Conservation (phyloP, 2,888 invertebrate genomes). For the Vandiemenella viatica region DNA sequence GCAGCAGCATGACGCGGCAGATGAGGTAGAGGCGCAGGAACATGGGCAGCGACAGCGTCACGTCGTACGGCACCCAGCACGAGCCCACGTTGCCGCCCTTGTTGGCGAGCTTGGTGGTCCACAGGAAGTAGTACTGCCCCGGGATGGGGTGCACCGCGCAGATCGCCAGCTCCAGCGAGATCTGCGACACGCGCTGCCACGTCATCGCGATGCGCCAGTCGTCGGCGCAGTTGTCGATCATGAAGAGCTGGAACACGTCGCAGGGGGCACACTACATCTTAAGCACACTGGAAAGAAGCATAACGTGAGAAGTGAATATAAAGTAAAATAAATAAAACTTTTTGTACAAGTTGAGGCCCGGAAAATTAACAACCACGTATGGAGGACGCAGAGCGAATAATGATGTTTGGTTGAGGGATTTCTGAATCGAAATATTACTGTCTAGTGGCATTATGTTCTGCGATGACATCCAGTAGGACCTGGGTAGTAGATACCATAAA, state of each 20-base stretch:
- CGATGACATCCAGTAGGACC: no score
- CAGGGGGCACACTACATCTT: not conserved
- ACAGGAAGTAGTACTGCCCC: constrained; percentile 87
- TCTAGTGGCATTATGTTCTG: no score
- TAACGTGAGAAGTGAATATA: not conserved
- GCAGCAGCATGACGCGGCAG: constrained; percentile 97
- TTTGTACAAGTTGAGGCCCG: not conserved
- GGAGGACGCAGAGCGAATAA: no score
- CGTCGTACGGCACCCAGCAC: constrained; percentile 80
- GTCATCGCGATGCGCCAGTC: constrained; percentile 99
- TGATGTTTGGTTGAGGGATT: no score
- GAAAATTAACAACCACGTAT: not conserved
- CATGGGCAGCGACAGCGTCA: constrained; percentile 96
- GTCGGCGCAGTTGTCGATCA: constrained; percentile 99
- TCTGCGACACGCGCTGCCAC: constrained; percentile 89
- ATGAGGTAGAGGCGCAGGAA: constrained; percentile 98
- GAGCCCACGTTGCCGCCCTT: constrained; percentile 49
- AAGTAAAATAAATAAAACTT: not conserved
- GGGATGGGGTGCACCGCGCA: constrained; percentile 98
- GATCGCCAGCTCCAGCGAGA: constrained; percentile 79
- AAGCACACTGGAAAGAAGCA: not conserved
- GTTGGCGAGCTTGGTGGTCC: constrained; percentile 91
- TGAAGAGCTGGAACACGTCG: constrained; percentile 76
- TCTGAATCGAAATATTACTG: no score
- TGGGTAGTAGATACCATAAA: no score